Evolutionary conservation across 2,888 invertebrate genomes (phyloP), one percentile per base, ranked within the genome.

Genomic region (Pristionchus japonicus): DNA sequence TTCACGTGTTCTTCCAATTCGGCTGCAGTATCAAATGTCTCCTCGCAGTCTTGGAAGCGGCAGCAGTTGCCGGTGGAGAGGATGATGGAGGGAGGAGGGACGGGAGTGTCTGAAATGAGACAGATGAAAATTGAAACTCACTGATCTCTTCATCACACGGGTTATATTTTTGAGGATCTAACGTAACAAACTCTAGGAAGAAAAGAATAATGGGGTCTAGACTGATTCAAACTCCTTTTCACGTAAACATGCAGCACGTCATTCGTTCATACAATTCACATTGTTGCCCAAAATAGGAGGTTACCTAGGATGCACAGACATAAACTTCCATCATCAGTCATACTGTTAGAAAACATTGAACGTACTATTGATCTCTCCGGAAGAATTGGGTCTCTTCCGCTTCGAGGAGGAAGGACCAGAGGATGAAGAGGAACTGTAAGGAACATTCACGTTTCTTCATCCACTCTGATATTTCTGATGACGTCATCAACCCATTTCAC

Each of bases 11-110:
- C 85, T n/a, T 47, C 31, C 40, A 85, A 23, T 27, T 85, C 85
- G 1, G 11, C 40, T n/a, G 57, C 61, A 37, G 27, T 64, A 11
- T 61, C 85, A 40, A 85, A 64, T 17, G 64, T 23, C n/a, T 40
- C 85, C 13, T 61, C 47, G 64, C 85, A 85, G 15, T 64, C 85
- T 13, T 52, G 61, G 52, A 27, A 85, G 27, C 85, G 85, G 64
- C 85, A 85, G 20, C 15, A 40, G 64, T 85, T 40, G 1, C 37
- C 61, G 6, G 70, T n/a, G 67, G 31, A n/a, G 74, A 43, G n/a
- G n/a, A n/a, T n/a, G n/a, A n/a, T 2, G 31, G 27, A 77, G n/a
- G 77, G 70, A 70, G 37, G 9, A 20, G 57, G n/a, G n/a, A 57
- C 7, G 23, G 57, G 57, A 57, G 57, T 57, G 57, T 1, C 57